Percentiles rank a stretch among this genome's conserved stretches.
Conservation (phyloP, 2,797 vertebrate genomes). For the Enteromius thamalakanensis region DNA sequence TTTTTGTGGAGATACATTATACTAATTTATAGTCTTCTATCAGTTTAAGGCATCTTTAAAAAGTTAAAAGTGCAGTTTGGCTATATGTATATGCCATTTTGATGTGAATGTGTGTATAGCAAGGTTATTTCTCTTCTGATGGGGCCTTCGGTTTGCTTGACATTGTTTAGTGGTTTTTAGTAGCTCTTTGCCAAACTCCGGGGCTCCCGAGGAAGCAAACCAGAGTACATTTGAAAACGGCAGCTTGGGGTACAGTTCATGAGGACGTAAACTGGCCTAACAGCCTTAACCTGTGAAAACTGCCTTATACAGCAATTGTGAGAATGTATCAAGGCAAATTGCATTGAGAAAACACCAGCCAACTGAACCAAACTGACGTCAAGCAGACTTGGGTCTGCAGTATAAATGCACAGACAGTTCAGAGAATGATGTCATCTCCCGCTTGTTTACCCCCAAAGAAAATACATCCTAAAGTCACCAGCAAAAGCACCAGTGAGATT, state of each 20-base stretch:
- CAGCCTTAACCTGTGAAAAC: conserved; percentile 15
- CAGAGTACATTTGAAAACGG: background rate
- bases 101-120: background rate
- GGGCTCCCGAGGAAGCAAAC: conserved; percentile 1
- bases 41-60: background rate
- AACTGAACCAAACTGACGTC: background rate
- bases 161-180: conserved; percentile 77
- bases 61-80: conserved; percentile 14
- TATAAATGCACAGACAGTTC: conserved; percentile 28
- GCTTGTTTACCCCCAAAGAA: conserved; percentile 78
- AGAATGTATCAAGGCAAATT: background rate
- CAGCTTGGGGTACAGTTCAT: background rate
- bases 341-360: conserved; percentile 17
- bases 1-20: conserved; percentile 70
- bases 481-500: conserved; percentile 68
- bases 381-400: background rate
- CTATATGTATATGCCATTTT: conserved; percentile 6
- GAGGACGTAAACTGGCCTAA: background rate
- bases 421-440: conserved; percentile 60
- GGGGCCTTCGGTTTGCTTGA: conserved; percentile 71
- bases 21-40: conserved; percentile 70
- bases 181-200: conserved; percentile 62
- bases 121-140: conserved; percentile 59
- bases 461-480: conserved; percentile 77
- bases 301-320: background rate